These are phyloP conservation scores for Pachyuromys duprasi DNA, from an alignment of 2,797 vertebrate genomes.

Conservation along the genomic window DNA sequence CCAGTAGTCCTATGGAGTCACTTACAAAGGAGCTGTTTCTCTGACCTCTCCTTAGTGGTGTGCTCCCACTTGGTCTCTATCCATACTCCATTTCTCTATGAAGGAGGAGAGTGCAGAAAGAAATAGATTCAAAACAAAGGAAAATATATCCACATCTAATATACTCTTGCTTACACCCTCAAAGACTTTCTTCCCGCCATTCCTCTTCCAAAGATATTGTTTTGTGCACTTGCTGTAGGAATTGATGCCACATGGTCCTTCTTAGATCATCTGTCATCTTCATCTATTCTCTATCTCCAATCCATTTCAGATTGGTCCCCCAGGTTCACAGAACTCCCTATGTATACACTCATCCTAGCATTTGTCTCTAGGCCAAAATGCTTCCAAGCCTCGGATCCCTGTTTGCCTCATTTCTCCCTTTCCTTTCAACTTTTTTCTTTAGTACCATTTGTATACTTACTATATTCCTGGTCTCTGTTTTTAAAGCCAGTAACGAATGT, in stretches of 20 bases:
- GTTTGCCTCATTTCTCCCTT: neutral
- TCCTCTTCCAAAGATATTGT: conserved; percentile 64
- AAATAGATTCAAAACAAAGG: conserved; percentile 31
- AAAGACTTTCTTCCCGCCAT: conserved; percentile 23
- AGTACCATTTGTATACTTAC: neutral
- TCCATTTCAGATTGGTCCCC: neutral
- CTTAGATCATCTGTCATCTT: neutral
- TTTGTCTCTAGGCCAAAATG: conserved; percentile 35
- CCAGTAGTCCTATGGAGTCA: neutral
- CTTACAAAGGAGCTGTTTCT: neutral
- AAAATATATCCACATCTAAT: conserved; percentile 48
- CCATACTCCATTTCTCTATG: neutral
- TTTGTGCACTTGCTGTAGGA: conserved; percentile 56
- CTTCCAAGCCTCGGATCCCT: neutral
- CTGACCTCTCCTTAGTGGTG: too few species aligned
- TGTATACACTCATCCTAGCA: neutral
- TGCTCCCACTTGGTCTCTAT: neutral
- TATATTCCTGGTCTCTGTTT: neutral
- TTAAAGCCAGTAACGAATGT: neutral
- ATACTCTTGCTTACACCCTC: neutral
- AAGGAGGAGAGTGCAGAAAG: neutral
- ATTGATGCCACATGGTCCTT: neutral
- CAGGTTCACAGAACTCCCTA: neutral
- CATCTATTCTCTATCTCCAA: neutral
- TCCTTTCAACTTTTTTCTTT: neutral